phyloP scores from a whole-genome alignment of 2,888 invertebrate species.

The Eupithecia centaureata region DNA sequence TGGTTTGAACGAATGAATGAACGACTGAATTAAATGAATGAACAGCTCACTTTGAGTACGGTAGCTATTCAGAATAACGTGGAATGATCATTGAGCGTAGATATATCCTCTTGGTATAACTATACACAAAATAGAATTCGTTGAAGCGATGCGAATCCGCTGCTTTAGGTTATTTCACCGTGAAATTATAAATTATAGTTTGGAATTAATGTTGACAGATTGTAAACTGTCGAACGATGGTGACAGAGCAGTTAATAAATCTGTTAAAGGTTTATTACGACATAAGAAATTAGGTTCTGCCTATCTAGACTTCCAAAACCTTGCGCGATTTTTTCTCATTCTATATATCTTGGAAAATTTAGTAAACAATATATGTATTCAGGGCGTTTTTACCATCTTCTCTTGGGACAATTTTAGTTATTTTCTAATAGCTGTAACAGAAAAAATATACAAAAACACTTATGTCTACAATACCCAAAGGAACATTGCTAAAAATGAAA shows the following conservation, averaged over 20 bases:
- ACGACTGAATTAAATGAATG: constrained; percentile 39
- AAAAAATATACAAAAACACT: not conserved
- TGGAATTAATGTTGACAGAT: not conserved
- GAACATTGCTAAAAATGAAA: not conserved
- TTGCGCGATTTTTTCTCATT: constrained; percentile 12
- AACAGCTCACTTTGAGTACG: constrained; percentile 27
- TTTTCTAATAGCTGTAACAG: not conserved
- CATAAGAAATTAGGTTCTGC: too few species aligned
- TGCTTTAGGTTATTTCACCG: constrained; percentile 20
- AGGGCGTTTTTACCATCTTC: not conserved
- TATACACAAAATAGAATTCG: constrained; percentile 1
- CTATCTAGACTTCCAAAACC: too few species aligned
- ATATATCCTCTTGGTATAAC: not conserved
- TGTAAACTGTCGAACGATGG: not conserved
- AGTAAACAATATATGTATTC: constrained; percentile 15
- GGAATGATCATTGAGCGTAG: constrained; percentile 14
- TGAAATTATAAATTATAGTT: constrained; percentile 13
- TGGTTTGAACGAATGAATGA: constrained; percentile 12
- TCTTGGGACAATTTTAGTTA: not conserved
- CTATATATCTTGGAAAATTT: constrained; percentile 10
- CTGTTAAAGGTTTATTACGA: too few species aligned
- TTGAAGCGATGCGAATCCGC: constrained; percentile 14
- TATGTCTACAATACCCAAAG: not conserved
- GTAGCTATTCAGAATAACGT: not conserved
- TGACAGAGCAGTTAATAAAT: too few species aligned